Conservation (phyloP, 2,113 vertebrate species). For the Anser brachyrhynchus region DNA sequence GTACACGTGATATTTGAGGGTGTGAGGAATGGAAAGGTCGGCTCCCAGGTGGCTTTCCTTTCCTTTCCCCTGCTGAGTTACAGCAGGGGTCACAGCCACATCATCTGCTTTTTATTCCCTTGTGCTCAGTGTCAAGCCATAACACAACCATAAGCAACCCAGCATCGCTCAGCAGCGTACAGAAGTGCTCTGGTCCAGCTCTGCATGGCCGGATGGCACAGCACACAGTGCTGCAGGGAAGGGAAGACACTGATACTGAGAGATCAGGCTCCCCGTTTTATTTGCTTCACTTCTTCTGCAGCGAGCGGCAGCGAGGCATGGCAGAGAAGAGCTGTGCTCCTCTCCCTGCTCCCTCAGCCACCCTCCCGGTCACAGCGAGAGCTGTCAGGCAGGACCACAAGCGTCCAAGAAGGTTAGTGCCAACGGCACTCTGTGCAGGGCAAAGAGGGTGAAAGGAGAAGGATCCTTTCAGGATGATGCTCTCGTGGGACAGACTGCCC, state of each 20-base stretch:
- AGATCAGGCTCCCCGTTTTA: not conserved
- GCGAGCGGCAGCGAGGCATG: fast-evolving
- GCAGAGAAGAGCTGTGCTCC: not conserved
- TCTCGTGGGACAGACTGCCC: not conserved
- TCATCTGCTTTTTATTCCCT: not conserved
- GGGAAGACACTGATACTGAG: not conserved
- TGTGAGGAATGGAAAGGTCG: not conserved
- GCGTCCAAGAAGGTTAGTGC: not conserved
- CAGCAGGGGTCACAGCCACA: not conserved
- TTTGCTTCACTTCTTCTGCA: not conserved
- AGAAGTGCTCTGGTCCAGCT: not conserved
- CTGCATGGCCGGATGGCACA: not conserved
- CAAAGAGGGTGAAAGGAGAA: not conserved
- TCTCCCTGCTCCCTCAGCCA: not conserved
- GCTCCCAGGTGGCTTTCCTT: not conserved
- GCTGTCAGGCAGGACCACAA: not conserved
- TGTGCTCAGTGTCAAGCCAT: not conserved
- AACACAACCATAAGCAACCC: not conserved
- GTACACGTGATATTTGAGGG: not conserved
- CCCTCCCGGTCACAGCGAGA: fast-evolving
- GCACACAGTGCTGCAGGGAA: not conserved
- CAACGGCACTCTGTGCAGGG: not conserved
- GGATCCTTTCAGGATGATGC: not conserved
- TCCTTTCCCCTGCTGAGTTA: not conserved
- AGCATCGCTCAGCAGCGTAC: not conserved